Base-by-base conservation (phyloP, 2,113 vertebrate genomes). In the Panthera uncia region DNA sequence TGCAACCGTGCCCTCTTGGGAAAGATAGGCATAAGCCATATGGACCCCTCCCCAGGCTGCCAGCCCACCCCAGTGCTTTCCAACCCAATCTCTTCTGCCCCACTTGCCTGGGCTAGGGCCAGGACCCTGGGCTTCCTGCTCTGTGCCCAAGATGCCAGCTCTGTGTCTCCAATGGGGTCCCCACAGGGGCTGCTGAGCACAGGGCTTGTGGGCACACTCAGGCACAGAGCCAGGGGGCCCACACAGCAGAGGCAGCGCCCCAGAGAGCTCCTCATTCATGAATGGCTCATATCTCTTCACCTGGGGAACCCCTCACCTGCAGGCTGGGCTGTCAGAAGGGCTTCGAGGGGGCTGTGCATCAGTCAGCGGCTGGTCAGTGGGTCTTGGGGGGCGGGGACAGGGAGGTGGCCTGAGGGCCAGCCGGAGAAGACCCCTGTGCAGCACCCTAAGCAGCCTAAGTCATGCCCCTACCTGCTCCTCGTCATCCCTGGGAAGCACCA, bases 31-130 rank as follows among this genome's bases (percentile, higher is more conserved):
- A 1, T 4, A 2, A 11, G 92, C 92, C 98, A 98, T 97, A 87
- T 83, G 96, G 97, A 31, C 63, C 29, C 38, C 71, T 63, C 81
- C 27, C 52, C 88, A 76, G 86, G 94, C 86, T 87, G 94, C 94
- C 89, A 48, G 96, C 92, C 90, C 84, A 73, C 83, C 85, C 45
- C 36, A 12, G 66, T 0, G 81, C 96, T 50, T 95, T 97, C 96
- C 93, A 79, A 74, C 83, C 41, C 95, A 65, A 95, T 98, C 74
- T 55, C 92, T 98, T 97, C 96, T 74, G 89, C 97, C 95, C 57
- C 83, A 80, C 93, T 94, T 10, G 71, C 93, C 87, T 92, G 96
- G 92, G 96, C 95, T 3, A 4, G 15, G n/a, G 96, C 97, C 97
- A 98, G 94, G 92, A 7, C 86, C 93, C 91, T 36, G 78, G 88